These are phyloP conservation scores for Crypturellus undulatus DNA, from an alignment of 2,113 vertebrate species.

Conservation along the genomic window DNA sequence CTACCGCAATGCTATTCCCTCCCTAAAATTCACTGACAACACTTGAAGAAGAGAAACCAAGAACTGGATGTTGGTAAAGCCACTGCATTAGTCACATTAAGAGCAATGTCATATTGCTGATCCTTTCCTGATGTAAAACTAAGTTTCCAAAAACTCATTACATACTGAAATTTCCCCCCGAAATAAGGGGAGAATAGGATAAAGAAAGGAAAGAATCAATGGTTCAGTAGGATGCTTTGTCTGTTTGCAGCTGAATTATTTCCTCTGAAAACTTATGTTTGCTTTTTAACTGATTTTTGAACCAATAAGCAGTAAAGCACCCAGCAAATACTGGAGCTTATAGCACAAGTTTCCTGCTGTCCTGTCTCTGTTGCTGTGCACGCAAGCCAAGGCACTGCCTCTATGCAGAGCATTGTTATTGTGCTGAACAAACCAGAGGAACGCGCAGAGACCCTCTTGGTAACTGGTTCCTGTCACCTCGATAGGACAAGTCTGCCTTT, in stretches of 20 bases:
- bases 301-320: background rate
- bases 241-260: background rate
- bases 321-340: background rate
- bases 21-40: background rate
- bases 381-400: background rate
- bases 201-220: background rate
- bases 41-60: background rate
- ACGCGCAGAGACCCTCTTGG: background rate
- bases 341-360: background rate
- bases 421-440: background rate
- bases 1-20: background rate
- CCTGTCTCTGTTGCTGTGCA: background rate
- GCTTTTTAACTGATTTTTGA: background rate
- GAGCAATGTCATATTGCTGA: slow-evolving; percentile 1
- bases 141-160: slow-evolving; percentile 20
- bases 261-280: background rate
- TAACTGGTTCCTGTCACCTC: background rate
- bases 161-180: background rate
- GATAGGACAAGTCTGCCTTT: background rate
- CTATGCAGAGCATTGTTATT: too few species aligned
- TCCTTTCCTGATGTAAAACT: slow-evolving; percentile 17
- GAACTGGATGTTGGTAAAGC: background rate
- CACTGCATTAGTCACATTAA: fast-evolving
- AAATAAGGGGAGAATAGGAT: background rate
- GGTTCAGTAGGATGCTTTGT: background rate